Conservation (phyloP, 2,797 vertebrate genomes). For the Huso huso region DNA sequence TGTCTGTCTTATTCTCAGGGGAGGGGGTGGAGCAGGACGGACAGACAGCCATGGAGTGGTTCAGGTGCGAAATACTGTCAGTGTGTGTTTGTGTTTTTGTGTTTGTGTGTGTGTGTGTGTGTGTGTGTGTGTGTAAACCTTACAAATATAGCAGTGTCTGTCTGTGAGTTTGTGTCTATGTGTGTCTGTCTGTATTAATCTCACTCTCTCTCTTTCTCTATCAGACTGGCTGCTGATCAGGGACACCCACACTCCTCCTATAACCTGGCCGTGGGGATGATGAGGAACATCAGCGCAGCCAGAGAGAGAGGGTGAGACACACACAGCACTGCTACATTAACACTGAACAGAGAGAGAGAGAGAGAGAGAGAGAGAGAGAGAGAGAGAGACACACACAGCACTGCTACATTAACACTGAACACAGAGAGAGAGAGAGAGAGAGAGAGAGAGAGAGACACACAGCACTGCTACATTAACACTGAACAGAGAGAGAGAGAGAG, state of each 20-base stretch:
- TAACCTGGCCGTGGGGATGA: slow-evolving; percentile 32
- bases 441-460: not conserved
- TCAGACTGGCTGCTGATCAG: slow-evolving; percentile 34
- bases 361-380: no score
- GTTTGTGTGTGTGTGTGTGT: no score
- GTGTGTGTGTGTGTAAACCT: no score
- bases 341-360: not conserved
- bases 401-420: not conserved
- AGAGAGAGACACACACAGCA: not conserved
- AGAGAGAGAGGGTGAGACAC: slow-evolving; percentile 28
- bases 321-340: not conserved
- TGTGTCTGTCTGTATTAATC: not conserved
- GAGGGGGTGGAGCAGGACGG: slow-evolving; percentile 41
- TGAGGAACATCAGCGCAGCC: slow-evolving; percentile 26
- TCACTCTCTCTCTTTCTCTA: not conserved
- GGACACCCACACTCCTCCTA: slow-evolving; percentile 41
- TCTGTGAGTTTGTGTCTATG: no score
- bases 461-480: not conserved
- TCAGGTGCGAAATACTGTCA: slow-evolving; percentile 40
- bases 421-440: no score
- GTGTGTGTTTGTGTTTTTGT: no score
- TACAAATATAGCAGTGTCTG: no score
- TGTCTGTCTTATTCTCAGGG: slow-evolving; percentile 26
- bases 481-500: not conserved
- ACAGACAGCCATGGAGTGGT: slow-evolving; percentile 45